Conservation (phyloP, 2,113 vertebrate genomes). For the Pelmatolapia mariae region DNA sequence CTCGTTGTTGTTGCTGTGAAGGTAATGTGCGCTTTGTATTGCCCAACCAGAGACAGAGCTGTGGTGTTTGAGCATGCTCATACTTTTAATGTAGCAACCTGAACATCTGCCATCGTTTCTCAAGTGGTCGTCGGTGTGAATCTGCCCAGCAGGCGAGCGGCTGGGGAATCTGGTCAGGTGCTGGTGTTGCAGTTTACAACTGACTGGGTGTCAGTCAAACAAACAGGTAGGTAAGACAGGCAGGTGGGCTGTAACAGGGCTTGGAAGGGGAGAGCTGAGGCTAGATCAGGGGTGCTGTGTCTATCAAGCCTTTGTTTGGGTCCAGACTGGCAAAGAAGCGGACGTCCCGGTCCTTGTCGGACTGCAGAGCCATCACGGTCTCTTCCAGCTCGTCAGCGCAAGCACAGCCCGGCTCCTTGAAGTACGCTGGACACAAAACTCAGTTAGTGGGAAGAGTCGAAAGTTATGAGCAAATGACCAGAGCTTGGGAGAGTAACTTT, state of each 20-base stretch:
- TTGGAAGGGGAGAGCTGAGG: background rate
- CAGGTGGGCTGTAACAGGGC: slow-evolving; percentile 9
- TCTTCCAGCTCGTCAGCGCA: slow-evolving; percentile 85
- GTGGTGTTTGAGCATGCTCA: slow-evolving; percentile 6
- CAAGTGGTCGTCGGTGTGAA: slow-evolving; percentile 19
- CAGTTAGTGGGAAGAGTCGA: background rate
- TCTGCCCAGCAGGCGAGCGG: slow-evolving; percentile 39
- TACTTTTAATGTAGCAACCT: background rate
- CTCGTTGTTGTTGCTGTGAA: background rate
- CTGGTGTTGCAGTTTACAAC: slow-evolving; percentile 56
- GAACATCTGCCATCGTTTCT: slow-evolving; percentile 14
- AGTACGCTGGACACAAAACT: slow-evolving; percentile 68
- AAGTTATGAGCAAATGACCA: background rate
- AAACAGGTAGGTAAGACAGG: slow-evolving; percentile 50
- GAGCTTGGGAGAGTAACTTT: background rate
- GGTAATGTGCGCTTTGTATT: slow-evolving; percentile 22
- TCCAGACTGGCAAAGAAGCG: slow-evolving; percentile 84
- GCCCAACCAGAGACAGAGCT: slow-evolving; percentile 27
- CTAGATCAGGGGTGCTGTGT: slow-evolving; percentile 69
- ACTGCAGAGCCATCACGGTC: slow-evolving; percentile 79
- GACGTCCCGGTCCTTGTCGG: slow-evolving; percentile 85
- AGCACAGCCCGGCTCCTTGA: slow-evolving; percentile 84
- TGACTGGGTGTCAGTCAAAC: slow-evolving; percentile 48
- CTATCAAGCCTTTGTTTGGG: slow-evolving; percentile 65
- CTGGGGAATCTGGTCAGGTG: slow-evolving; percentile 42